phyloP scores from a whole-genome alignment of 1,140 invertebrate genomes.

The Aphidius ervi region DNA sequence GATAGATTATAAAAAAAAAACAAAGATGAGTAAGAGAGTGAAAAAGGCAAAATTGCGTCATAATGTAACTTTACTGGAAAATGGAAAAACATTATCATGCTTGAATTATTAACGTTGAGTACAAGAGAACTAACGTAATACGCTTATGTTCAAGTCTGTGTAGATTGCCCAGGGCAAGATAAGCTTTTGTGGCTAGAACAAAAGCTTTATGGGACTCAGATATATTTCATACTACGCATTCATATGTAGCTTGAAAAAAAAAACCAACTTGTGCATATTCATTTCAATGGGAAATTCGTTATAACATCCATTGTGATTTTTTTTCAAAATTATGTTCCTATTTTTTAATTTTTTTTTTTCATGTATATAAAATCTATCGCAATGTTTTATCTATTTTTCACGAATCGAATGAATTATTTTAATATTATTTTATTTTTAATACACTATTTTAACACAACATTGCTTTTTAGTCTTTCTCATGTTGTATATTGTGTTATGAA shows the following conservation, averaged over 20 bases:
- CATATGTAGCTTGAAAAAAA: neutral
- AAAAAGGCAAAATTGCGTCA: neutral
- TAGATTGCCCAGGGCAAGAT: neutral
- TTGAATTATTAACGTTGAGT: slow-evolving; percentile 20
- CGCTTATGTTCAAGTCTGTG: slow-evolving; percentile 3
- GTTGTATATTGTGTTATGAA: neutral
- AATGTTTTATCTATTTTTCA: neutral
- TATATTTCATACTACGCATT: neutral
- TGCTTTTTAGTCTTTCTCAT: no score
- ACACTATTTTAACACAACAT: no score
- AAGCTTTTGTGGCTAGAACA: slow-evolving; percentile 9
- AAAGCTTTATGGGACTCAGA: neutral
- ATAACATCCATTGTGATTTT: neutral
- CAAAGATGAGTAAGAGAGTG: neutral
- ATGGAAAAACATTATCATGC: slow-evolving; percentile 17
- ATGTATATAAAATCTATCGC: neutral
- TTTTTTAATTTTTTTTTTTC: neutral
- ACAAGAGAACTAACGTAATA: slow-evolving; percentile 11
- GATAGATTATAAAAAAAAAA: neutral
- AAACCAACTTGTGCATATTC: no score
- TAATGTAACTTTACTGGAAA: slow-evolving; percentile 5
- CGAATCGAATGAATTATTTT: neutral
- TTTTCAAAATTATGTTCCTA: neutral
- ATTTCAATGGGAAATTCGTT: no score
- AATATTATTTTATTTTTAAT: no score